Evolutionary conservation across 1,140 invertebrate genomes (phyloP).

Genomic region (Pararge aegeria): DNA sequence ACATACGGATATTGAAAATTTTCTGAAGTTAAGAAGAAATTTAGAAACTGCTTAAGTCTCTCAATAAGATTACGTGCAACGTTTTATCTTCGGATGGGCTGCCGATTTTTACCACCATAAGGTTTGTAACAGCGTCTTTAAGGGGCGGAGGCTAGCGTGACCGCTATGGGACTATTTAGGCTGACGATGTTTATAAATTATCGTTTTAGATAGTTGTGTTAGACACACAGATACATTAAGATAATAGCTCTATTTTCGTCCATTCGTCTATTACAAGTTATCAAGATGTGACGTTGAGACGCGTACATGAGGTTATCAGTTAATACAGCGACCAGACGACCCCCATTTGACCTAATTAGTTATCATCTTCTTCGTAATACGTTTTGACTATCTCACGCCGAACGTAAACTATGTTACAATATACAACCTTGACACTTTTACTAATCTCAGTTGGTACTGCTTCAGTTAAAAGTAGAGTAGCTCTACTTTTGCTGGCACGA

Average conservation of each 20-base stretch:
- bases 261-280: conserved; percentile 20
- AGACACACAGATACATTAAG: conserved; percentile 12
- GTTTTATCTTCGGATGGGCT: no score
- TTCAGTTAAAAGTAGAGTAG: neutral
- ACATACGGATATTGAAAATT: no score
- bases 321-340: conserved; percentile 52
- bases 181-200: no score
- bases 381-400: conserved; percentile 43
- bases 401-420: conserved; percentile 28
- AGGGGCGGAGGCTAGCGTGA: no score
- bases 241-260: conserved; percentile 15
- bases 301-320: conserved; percentile 57
- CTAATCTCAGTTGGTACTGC: neutral
- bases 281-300: conserved; percentile 49
- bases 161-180: no score
- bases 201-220: no score
- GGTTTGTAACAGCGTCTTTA: no score
- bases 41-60: no score
- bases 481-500: no score
- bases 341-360: conserved; percentile 62
- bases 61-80: no score
- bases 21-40: no score
- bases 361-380: conserved; percentile 42
- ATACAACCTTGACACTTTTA: conserved; percentile 41
- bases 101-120: no score